Evolutionary conservation across 92 coral and sea anemone genomes (phyloP).

Genomic region (Chrysogorgia sp.): DNA sequence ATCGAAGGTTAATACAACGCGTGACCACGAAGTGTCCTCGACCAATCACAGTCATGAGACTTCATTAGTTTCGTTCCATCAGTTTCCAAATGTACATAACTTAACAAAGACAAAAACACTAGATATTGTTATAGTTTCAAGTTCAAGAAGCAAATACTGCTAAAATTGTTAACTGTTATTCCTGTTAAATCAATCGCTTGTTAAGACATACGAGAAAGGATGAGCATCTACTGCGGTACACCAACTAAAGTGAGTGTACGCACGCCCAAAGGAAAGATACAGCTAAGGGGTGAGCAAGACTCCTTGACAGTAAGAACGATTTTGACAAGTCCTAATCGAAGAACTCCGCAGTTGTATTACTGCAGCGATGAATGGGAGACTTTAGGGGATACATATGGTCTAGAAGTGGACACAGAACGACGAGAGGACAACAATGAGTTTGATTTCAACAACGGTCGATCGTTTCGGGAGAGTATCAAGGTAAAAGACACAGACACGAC

Average conservation of each 20-base stretch:
- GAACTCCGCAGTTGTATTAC: constrained; percentile 18
- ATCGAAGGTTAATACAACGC: too few species aligned
- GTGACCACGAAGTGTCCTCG: too few species aligned
- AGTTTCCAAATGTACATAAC: too few species aligned
- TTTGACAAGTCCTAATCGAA: constrained; percentile 12
- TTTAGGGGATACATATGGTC: constrained; percentile 25
- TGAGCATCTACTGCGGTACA: constrained; percentile 37
- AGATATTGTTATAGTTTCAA: too few species aligned
- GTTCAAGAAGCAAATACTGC: neutral
- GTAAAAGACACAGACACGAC: constrained; percentile 26
- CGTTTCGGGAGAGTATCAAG: constrained; percentile 32
- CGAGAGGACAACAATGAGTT: neutral
- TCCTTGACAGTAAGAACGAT: neutral
- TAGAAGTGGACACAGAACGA: constrained; percentile 37
- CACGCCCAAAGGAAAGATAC: constrained; percentile 39
- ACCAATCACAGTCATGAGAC: too few species aligned
- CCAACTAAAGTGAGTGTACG: constrained; percentile 30
- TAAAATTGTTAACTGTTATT: neutral
- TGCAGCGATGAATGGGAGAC: constrained; percentile 38
- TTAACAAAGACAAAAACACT: too few species aligned
- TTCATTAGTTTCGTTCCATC: too few species aligned
- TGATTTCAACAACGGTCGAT: constrained; percentile 31
- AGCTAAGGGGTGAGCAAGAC: constrained; percentile 31
- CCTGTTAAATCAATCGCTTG: neutral
- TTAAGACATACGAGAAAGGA: neutral